These are phyloP conservation scores for Ficedula albicollis DNA, from an alignment of 2,797 vertebrate species.

Conservation along the genomic window DNA sequence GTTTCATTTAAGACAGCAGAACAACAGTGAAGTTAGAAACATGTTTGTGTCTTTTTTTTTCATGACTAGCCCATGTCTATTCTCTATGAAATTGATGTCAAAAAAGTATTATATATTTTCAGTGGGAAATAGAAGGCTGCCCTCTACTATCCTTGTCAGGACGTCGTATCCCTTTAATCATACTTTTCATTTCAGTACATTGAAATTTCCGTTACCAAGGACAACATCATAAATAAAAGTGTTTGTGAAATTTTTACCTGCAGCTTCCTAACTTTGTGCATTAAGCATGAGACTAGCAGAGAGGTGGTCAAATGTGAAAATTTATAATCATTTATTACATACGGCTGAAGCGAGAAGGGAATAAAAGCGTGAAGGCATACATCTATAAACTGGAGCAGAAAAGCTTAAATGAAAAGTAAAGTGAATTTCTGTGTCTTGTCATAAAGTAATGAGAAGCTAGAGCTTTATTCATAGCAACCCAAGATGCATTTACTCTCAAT, in stretches of 20 bases:
- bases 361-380: constrained; percentile 88
- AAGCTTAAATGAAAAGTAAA: constrained; percentile 88
- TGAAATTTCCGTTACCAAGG: constrained; percentile 96
- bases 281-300: constrained; percentile 84
- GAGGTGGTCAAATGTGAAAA: constrained; percentile 91
- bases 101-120: constrained; percentile 89
- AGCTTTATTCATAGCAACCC: constrained; percentile 84
- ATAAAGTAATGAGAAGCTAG: constrained; percentile 87
- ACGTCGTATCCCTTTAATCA: constrained; percentile 90
- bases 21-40: constrained; percentile 71
- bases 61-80: constrained; percentile 83
- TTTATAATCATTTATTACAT: constrained; percentile 93
- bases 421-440: constrained; percentile 91
- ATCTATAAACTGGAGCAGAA: constrained; percentile 84
- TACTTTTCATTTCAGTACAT: constrained; percentile 97
- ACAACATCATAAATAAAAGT: constrained; percentile 95
- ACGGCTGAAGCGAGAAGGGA: constrained; percentile 82
- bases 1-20: constrained; percentile 60
- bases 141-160: constrained; percentile 85
- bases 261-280: constrained; percentile 87
- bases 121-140: constrained; percentile 85
- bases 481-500: constrained; percentile 83
- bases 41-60: constrained; percentile 72
- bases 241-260: constrained; percentile 91
- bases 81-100: constrained; percentile 88